Conservation (phyloP, 2,888 invertebrate genomes). For the Belgica antarctica region DNA sequence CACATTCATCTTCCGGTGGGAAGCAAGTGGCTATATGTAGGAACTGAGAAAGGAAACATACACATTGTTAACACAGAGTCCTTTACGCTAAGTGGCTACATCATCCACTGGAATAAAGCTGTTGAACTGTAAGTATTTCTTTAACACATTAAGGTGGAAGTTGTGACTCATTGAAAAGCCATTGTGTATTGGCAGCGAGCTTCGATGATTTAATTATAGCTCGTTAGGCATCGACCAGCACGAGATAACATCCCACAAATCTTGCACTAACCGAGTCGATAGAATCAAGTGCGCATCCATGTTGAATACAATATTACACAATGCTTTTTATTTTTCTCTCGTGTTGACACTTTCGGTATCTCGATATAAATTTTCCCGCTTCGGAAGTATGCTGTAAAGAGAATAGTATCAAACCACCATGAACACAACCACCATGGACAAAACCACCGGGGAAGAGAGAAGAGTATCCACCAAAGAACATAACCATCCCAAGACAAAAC, state of each 20-base stretch:
- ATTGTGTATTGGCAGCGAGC: not conserved
- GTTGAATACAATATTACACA: not conserved
- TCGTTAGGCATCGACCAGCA: not conserved
- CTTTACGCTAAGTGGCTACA: constrained; percentile 94
- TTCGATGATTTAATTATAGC: not conserved
- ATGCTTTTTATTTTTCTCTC: not conserved
- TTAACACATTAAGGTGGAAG: not conserved
- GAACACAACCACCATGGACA: no score
- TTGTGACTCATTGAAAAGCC: not conserved
- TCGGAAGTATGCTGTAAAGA: constrained; percentile 39
- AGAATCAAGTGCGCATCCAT: not conserved
- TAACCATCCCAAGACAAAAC: no score
- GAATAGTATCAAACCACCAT: no score
- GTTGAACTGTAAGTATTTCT: constrained; percentile 90
- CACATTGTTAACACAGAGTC: constrained; percentile 96
- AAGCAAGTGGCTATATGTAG: constrained; percentile 98
- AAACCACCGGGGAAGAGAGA: no score
- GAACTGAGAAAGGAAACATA: constrained; percentile 96
- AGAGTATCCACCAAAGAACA: no score
- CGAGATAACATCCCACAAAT: not conserved
- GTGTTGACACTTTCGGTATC: constrained; percentile 29
- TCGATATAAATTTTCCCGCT: constrained; percentile 35
- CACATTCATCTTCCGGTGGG: constrained; percentile 92
- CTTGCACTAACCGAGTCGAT: not conserved
- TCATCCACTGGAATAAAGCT: constrained; percentile 99